These are phyloP conservation scores for Ephialtes manifestator DNA, from an alignment of 2,888 invertebrate genomes.

Conservation along the genomic window DNA sequence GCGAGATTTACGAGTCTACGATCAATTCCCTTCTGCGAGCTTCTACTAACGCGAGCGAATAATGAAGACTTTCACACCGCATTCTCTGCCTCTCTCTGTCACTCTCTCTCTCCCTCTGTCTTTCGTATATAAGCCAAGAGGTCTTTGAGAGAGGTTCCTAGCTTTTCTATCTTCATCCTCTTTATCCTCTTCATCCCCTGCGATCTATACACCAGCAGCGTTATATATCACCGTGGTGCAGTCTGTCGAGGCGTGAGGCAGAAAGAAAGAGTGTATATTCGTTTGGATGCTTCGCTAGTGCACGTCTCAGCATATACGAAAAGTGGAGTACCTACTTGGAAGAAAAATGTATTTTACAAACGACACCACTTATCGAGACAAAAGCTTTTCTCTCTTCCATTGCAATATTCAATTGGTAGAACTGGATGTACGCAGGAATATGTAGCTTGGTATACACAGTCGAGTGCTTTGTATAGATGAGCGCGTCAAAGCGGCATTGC, in stretches of 20 bases:
- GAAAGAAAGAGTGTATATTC: constrained; percentile 2
- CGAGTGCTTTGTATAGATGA: constrained; percentile 7
- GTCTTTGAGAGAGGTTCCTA: constrained; percentile 8
- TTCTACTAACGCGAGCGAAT: constrained; percentile 40
- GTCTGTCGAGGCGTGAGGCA: constrained; percentile 1
- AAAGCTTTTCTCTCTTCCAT: constrained; percentile 52
- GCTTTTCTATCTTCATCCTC: constrained; percentile 30
- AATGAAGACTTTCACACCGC: constrained; percentile 51
- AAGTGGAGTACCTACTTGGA: constrained; percentile 23
- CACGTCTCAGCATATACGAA: constrained; percentile 18
- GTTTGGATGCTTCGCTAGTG: constrained; percentile 13
- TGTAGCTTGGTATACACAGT: background rate
- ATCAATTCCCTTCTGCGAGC: constrained; percentile 35
- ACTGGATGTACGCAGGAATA: constrained; percentile 1
- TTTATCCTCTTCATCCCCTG: constrained; percentile 22
- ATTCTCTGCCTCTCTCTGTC: background rate
- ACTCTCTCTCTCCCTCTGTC: background rate
- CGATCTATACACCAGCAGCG: constrained; percentile 24
- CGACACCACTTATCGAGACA: constrained; percentile 63
- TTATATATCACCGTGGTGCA: background rate
- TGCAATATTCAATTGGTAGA: constrained; percentile 56
- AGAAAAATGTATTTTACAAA: constrained; percentile 64
- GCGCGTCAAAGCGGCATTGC: constrained; percentile 38
- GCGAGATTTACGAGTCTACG: constrained; percentile 44
- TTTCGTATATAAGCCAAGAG: background rate